These are phyloP conservation scores for Dynastes hyllus DNA, from an alignment of 2,888 invertebrate species.

Conservation along the genomic window DNA sequence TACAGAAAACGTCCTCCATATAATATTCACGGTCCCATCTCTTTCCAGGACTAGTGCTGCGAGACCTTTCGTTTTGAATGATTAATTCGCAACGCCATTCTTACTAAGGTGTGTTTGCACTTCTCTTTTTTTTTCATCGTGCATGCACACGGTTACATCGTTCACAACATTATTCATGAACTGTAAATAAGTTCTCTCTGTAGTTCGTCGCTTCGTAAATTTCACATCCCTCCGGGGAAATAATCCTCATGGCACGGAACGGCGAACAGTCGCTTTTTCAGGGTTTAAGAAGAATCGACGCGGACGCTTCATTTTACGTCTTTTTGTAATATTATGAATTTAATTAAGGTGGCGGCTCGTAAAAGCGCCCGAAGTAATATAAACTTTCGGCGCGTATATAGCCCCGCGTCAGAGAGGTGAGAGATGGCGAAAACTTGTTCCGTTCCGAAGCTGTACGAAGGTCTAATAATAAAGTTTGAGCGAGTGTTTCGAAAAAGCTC, in stretches of 20 bases:
- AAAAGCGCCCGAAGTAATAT: slow-evolving; percentile 46
- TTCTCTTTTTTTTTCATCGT: neutral
- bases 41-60: slow-evolving; percentile 16
- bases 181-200: slow-evolving; percentile 62
- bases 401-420: slow-evolving; percentile 23
- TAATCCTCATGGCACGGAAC: slow-evolving; percentile 50
- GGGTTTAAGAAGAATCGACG: slow-evolving; percentile 57
- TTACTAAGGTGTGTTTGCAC: slow-evolving; percentile 21
- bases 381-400: slow-evolving; percentile 42
- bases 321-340: slow-evolving; percentile 62
- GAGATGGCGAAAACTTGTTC: slow-evolving; percentile 46
- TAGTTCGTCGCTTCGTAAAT: slow-evolving; percentile 61
- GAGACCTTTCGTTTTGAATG: slow-evolving; percentile 14
- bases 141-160: slow-evolving; percentile 14
- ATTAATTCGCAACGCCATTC: slow-evolving; percentile 24
- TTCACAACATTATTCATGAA: slow-evolving; percentile 62
- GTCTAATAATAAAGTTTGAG: slow-evolving; percentile 42
- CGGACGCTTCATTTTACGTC: slow-evolving; percentile 55
- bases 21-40: slow-evolving; percentile 28
- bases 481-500: slow-evolving; percentile 37
- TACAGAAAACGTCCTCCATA: neutral
- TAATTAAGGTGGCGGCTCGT: slow-evolving; percentile 61
- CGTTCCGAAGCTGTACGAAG: slow-evolving; percentile 8
- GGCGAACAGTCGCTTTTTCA: slow-evolving; percentile 36
- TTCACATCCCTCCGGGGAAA: slow-evolving; percentile 61